These are phyloP conservation scores for Nephotettix cincticeps DNA, from an alignment of 1,140 invertebrate genomes.

Conservation along the genomic window DNA sequence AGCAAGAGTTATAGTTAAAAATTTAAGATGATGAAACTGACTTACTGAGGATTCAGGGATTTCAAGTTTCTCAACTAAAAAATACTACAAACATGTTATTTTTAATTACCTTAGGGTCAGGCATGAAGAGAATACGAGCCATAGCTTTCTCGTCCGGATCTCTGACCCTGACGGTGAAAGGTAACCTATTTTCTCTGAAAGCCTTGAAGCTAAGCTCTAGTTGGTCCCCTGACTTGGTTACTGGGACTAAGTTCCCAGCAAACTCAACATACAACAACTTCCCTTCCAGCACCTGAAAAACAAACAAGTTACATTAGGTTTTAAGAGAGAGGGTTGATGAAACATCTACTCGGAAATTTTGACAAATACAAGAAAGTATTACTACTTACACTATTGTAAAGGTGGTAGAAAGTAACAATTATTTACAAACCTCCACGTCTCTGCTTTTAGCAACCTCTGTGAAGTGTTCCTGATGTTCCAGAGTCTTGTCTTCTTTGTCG, in stretches of 20 bases:
- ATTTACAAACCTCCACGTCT: conserved; percentile 71
- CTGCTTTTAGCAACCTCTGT: conserved; percentile 88
- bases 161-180: conserved; percentile 83
- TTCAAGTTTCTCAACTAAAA: no score
- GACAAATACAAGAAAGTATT: no score
- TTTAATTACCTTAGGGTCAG: conserved; percentile 82
- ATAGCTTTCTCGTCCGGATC: conserved; percentile 79
- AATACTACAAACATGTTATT: no score
- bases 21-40: no score
- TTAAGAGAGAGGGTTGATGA: not conserved
- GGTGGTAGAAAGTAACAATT: no score
- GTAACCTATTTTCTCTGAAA: conserved; percentile 93
- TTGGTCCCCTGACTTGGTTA: conserved; percentile 92
- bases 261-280: conserved; percentile 92
- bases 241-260: conserved; percentile 92
- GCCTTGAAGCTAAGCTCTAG: conserved; percentile 82
- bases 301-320: conserved; percentile 1
- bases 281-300: conserved; percentile 71
- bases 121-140: conserved; percentile 92
- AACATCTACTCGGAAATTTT: not conserved
- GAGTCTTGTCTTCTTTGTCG: conserved; percentile 94
- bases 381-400: not conserved
- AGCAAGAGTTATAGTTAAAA: no score
- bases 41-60: no score
- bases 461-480: conserved; percentile 93